These are phyloP conservation scores for Dioctria linearis DNA, from an alignment of 2,888 invertebrate species.

Conservation along the genomic window DNA sequence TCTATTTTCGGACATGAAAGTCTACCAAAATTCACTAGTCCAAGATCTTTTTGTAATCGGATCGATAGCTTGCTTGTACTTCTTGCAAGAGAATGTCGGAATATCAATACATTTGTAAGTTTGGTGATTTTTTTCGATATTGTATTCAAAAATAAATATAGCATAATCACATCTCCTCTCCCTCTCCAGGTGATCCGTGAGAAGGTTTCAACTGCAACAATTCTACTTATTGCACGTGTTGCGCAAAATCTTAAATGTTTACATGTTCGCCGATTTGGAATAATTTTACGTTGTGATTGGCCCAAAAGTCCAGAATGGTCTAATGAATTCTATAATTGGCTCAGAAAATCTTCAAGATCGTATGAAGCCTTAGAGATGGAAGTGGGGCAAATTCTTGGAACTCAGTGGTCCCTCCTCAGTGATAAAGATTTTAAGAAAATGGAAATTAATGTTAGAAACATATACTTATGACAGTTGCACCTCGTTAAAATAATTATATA, in stretches of 20 bases:
- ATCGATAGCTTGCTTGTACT: slow-evolving; percentile 79
- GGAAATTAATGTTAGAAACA: slow-evolving; percentile 66
- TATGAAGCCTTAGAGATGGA: slow-evolving; percentile 79
- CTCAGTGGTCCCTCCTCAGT: slow-evolving; percentile 78
- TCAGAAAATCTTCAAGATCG: slow-evolving; percentile 75
- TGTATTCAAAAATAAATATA: not conserved
- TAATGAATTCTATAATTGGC: slow-evolving; percentile 78
- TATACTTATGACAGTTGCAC: slow-evolving; percentile 56
- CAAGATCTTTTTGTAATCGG: slow-evolving; percentile 79
- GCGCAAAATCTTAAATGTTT: slow-evolving; percentile 77
- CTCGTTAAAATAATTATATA: not conserved
- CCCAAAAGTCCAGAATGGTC: slow-evolving; percentile 78
- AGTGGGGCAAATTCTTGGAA: slow-evolving; percentile 79
- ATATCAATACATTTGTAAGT: slow-evolving; percentile 79
- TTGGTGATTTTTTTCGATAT: not conserved
- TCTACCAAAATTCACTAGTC: slow-evolving; percentile 78
- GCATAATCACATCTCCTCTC: not conserved
- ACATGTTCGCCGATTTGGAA: slow-evolving; percentile 80
- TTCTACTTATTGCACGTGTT: slow-evolving; percentile 79
- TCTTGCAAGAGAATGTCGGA: slow-evolving; percentile 78
- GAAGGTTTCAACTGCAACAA: slow-evolving; percentile 83
- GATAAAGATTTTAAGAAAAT: slow-evolving; percentile 77
- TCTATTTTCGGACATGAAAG: slow-evolving; percentile 79
- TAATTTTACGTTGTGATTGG: slow-evolving; percentile 82
- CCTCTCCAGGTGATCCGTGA: slow-evolving; percentile 78